Percentiles rank a stretch among this genome's conserved stretches.
Evolutionary conservation across 2,797 vertebrate genomes (phyloP).

Genomic region (Anas georgica): DNA sequence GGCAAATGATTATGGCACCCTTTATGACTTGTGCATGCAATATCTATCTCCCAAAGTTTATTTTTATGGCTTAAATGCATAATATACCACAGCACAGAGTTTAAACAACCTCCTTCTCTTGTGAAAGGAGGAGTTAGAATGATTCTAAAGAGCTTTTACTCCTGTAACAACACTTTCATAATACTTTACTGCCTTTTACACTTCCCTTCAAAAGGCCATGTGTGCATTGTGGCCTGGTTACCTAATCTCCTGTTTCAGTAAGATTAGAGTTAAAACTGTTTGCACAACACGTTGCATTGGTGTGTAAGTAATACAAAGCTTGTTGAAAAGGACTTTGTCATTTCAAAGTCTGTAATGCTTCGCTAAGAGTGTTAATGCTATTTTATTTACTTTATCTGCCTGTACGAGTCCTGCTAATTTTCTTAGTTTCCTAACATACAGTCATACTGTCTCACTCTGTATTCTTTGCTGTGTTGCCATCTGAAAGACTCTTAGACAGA

Average conservation of each 20-base stretch:
- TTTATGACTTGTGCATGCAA: neutral
- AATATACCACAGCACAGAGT: neutral
- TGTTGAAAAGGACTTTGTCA: constrained; percentile 7
- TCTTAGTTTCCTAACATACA: neutral
- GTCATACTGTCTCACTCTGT: neutral
- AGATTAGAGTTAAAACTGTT: constrained; percentile 22
- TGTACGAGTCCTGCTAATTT: neutral
- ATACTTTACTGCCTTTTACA: constrained; percentile 7
- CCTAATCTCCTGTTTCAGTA: constrained; percentile 13
- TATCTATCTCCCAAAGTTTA: neutral
- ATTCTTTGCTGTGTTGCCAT: neutral
- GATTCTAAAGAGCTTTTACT: neutral
- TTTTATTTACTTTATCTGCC: constrained; percentile 27
- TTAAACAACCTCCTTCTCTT: neutral
- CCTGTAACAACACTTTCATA: neutral
- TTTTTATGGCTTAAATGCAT: neutral
- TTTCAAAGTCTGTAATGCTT: constrained; percentile 40
- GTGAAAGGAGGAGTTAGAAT: neutral
- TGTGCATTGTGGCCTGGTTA: neutral
- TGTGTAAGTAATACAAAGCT: constrained; percentile 5
- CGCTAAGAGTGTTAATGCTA: neutral
- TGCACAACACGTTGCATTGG: constrained; percentile 7
- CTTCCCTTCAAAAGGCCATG: neutral
- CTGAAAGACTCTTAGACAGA: neutral
- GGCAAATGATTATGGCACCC: neutral